Evolutionary conservation across 2,797 vertebrate species (phyloP).

Genomic region (Vespertilio murinus): DNA sequence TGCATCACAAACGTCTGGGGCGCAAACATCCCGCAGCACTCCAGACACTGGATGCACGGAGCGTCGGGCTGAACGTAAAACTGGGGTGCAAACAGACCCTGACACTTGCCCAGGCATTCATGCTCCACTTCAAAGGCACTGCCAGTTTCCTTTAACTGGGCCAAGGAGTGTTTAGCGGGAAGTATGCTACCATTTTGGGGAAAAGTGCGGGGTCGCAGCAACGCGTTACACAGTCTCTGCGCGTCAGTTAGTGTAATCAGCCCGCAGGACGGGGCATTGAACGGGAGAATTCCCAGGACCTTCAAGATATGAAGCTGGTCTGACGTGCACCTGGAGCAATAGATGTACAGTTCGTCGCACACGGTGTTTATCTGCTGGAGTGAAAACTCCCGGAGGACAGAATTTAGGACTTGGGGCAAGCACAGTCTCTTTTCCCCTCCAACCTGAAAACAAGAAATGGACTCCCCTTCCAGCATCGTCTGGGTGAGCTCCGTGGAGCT

Average conservation of each 20-base stretch:
- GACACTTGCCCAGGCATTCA: slow-evolving; percentile 97
- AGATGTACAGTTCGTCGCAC: slow-evolving; percentile 97
- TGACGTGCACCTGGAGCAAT: slow-evolving; percentile 96
- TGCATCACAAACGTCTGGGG: slow-evolving; percentile 99
- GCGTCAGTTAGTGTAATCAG: slow-evolving; percentile 97
- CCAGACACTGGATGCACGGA: slow-evolving; percentile 95
- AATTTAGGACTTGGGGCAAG: slow-evolving; percentile 98
- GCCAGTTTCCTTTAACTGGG: slow-evolving; percentile 92
- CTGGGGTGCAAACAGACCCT: slow-evolving; percentile 95
- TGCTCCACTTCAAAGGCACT: slow-evolving; percentile 98
- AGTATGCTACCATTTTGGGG: slow-evolving; percentile 89
- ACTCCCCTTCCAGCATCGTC: slow-evolving; percentile 95
- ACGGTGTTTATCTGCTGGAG: slow-evolving; percentile 98
- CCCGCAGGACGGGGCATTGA: slow-evolving; percentile 97
- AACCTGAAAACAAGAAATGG: slow-evolving; percentile 97
- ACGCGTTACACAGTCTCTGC: slow-evolving; percentile 96
- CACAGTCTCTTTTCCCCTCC: slow-evolving; percentile 98
- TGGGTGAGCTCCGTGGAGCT: slow-evolving; percentile 98
- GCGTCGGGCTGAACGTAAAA: slow-evolving; percentile 95
- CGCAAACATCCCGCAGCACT: slow-evolving; percentile 96
- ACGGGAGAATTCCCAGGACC: slow-evolving; percentile 97
- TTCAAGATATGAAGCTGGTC: slow-evolving; percentile 98
- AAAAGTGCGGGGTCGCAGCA: slow-evolving; percentile 92
- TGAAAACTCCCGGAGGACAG: slow-evolving; percentile 96
- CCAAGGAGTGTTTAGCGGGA: slow-evolving; percentile 87